phyloP scores from a whole-genome alignment of 2,888 invertebrate genomes.

The Drosophila bunnanda region DNA sequence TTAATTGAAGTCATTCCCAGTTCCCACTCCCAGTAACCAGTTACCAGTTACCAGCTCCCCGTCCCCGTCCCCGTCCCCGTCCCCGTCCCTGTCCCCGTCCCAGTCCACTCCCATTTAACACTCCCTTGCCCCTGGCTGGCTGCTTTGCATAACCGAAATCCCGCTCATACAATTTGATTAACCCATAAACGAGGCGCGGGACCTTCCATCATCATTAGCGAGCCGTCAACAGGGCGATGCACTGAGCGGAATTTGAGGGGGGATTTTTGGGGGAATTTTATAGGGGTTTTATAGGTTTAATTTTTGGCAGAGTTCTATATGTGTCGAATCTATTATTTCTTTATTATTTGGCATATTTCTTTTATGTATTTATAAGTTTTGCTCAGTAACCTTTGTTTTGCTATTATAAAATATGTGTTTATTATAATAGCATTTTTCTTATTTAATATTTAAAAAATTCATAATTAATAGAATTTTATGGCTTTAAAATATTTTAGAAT shows the following conservation, averaged over 20 bases:
- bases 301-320: not conserved
- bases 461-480: not conserved
- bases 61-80: too few species aligned
- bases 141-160: slow-evolving; percentile 67
- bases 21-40: slow-evolving; percentile 1
- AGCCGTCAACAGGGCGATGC: slow-evolving; percentile 15
- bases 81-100: not conserved
- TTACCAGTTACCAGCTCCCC: not conserved
- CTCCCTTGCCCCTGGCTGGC: slow-evolving; percentile 35
- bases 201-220: slow-evolving; percentile 77
- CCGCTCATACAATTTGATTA: slow-evolving; percentile 69
- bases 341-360: not conserved
- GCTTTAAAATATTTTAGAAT: not conserved
- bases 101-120: slow-evolving; percentile 20
- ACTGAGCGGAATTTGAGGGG: slow-evolving; percentile 1
- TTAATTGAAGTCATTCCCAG: slow-evolving; percentile 67
- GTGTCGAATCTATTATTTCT: not conserved
- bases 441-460: not conserved
- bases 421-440: not conserved
- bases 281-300: not conserved
- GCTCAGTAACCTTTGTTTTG: not conserved
- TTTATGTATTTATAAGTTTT: not conserved
- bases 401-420: not conserved
- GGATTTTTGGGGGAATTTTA: not conserved
- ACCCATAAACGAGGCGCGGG: slow-evolving; percentile 62